Base-by-base conservation (phyloP, 2,888 invertebrate genomes). In the Nymphalis c-album region DNA sequence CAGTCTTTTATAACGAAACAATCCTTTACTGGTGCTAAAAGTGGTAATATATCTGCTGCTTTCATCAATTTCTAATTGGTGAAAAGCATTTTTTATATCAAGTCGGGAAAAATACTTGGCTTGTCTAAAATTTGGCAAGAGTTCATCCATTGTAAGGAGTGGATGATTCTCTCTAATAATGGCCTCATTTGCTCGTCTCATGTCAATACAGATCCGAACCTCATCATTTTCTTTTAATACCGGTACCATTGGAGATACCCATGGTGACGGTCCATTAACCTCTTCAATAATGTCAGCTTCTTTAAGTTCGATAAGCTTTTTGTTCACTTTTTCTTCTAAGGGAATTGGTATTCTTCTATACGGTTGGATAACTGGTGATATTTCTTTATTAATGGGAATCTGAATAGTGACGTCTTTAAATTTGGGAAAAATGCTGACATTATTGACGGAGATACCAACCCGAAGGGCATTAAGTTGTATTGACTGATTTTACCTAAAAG, bases 1-100 rank as follows among this genome's bases (percentile, higher is more conserved):
- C 2, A 85, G 53, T 16, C 85, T 59, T 73, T 85, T 87, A 67
- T 83, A 89, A 40, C 82, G 71, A 68, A 70, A 84, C n/a, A 86
- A 60, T 0, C 85, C 85, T 46, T 72, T 74, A 17, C 53, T 62
- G 6, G 61, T 62, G 7, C 80, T 78, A 69, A 87, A 87, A 3
- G 83, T 50, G 3, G 50, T 50, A 20, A 50, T 50, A 20, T 50
- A 18, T 18, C 50, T n/a, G 18, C 18, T 18, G 84, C 59, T 85
- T 85, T 6, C 85, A 13, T 77, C 61, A 26, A 87, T 71, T 71
- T 81, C 80, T 4, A 86, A 64, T 70, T 86, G 85, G 71, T 86
- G 84, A 67, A 82, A 85, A 60, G 53, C n/a, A 18, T 50, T 18
- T 18, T 50, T 50, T 1, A 50, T 18, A 20, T 50, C 50, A 1